These are phyloP conservation scores for Oryzias woworae DNA, from an alignment of 2,113 vertebrate species.

Conservation along the genomic window DNA sequence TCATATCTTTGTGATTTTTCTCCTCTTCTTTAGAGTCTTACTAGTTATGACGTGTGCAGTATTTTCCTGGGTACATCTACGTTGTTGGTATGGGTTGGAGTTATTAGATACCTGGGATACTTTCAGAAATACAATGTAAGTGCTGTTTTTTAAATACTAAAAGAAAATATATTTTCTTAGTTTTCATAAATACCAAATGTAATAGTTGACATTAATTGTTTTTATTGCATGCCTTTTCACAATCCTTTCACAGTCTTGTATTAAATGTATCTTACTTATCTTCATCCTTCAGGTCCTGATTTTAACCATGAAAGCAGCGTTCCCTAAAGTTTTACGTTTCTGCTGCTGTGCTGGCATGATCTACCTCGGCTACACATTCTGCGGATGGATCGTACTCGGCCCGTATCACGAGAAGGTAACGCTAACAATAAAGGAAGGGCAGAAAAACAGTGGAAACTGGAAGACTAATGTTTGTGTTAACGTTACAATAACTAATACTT, in stretches of 20 bases:
- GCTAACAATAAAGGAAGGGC: not conserved
- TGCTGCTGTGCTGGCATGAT: conserved; percentile 98
- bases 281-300: conserved; percentile 84
- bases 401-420: conserved; percentile 95
- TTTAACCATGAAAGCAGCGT: conserved; percentile 91
- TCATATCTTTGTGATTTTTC: not conserved
- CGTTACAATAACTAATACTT: not conserved
- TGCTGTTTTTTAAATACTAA: not conserved
- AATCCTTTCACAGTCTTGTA: too few relatives aligned
- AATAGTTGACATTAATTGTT: too few relatives aligned
- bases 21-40: conserved; percentile 80
- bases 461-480: not conserved
- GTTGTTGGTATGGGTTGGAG: conserved; percentile 91
- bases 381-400: conserved; percentile 95
- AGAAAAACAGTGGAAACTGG: not conserved
- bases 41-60: conserved; percentile 94
- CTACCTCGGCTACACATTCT: conserved; percentile 96
- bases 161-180: not conserved
- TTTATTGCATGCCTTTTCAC: too few relatives aligned
- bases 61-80: conserved; percentile 95
- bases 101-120: conserved; percentile 95
- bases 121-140: conserved; percentile 98
- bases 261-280: not conserved
- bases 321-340: conserved; percentile 94
- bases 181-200: not conserved